phyloP scores from a whole-genome alignment of 1,140 invertebrate genomes.

The Probaryconus sp. region DNA sequence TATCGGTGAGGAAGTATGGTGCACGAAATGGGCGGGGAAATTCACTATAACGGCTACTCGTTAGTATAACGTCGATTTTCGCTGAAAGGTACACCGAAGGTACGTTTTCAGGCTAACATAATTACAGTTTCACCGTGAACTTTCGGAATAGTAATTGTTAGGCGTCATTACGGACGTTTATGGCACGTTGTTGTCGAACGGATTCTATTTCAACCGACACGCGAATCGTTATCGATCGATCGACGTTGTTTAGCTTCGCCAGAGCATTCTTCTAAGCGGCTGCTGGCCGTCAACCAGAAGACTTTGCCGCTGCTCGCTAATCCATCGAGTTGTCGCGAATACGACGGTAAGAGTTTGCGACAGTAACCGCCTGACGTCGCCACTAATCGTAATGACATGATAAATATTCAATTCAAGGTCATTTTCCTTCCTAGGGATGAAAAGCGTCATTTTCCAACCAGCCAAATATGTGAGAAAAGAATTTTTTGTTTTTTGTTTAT shows the following conservation, averaged over 20 bases:
- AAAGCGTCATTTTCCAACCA: too few species aligned
- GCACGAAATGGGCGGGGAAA: neutral
- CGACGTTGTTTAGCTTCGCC: slow-evolving; percentile 24
- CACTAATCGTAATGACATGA: slow-evolving; percentile 49
- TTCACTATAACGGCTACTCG: slow-evolving; percentile 29
- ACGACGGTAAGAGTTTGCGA: slow-evolving; percentile 57
- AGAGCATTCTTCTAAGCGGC: slow-evolving; percentile 17
- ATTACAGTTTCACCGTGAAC: slow-evolving; percentile 69
- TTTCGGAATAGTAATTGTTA: slow-evolving; percentile 69
- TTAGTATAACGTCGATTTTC: slow-evolving; percentile 54
- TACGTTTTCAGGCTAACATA: slow-evolving; percentile 62
- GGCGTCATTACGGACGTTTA: slow-evolving; percentile 70
- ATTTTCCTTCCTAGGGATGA: too few species aligned
- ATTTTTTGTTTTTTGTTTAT: too few species aligned
- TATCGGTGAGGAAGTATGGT: slow-evolving; percentile 21
- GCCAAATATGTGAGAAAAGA: too few species aligned
- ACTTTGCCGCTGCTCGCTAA: slow-evolving; percentile 34
- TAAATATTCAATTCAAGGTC: neutral
- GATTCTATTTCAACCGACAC: slow-evolving; percentile 63
- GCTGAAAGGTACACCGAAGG: slow-evolving; percentile 62
- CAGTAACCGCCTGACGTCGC: slow-evolving; percentile 62
- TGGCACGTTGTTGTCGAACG: slow-evolving; percentile 39
- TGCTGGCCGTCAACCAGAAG: slow-evolving; percentile 13
- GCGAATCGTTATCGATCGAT: slow-evolving; percentile 66
- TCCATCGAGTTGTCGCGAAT: slow-evolving; percentile 59